Evolutionary conservation across 2,888 invertebrate species (phyloP), one percentile per base, ranked within the genome.

Genomic region (Drosophila bunnanda): DNA sequence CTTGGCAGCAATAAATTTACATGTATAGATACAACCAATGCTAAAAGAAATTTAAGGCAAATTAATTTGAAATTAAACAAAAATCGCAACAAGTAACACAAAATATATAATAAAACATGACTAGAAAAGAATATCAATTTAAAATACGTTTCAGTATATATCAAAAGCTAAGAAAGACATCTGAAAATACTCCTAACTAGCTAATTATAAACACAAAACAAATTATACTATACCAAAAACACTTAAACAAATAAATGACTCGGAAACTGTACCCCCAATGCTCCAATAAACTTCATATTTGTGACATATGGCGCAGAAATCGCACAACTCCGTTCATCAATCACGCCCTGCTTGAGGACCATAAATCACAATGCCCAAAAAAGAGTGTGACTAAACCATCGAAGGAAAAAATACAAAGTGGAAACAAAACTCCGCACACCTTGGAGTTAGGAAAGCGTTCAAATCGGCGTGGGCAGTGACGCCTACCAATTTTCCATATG

Each of bases 391-490:
- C 72, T 72, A 71, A 62, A 38, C 56, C 66, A 22, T 20, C 64
- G 54, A 25, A n/a, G 64, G 46, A 12, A 46, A 22, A 46, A 17
- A 46, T 46, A 17, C 34, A 34, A 52, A 15, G 50, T 52, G 15
- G 34, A 57, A 64, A 54, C 50, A 58, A 46, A 70, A 43, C 36
- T 53, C 36, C 53, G 61, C 28, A 56, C 59, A 32, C 46, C 46
- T 44, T 32, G 55, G 62, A 66, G 64, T 72, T 65, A 52, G 80
- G 58, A 82, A 77, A 82, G 86, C 83, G 83, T 77, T 62, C 54
- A 85, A 80, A 79, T 77, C 39, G 62, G 43, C 76, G 82, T 82
- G 81, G 87, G 82, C 74, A 55, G 39, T 32, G 64, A 77, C 87
- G 87, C 87, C 87, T 75, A 82, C 86, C 58, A 69, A 76, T 61